Conservation (phyloP, 2,797 vertebrate genomes). For the Manis javanica region DNA sequence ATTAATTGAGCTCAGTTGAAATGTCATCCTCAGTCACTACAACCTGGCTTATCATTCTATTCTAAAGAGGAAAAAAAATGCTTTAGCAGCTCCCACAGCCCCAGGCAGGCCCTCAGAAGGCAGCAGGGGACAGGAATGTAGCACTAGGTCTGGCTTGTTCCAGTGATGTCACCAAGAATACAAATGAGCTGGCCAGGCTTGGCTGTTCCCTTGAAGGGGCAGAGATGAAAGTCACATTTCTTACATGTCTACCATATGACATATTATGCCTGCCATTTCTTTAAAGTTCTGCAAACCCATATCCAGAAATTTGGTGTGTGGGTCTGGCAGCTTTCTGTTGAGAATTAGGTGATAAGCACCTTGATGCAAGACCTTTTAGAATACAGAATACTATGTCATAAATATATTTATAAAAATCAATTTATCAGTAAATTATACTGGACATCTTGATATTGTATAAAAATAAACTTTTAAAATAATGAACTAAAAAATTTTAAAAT, state of each 20-base stretch:
- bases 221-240: neutral
- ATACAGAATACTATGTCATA: neutral
- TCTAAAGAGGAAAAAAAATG: constrained; percentile 44
- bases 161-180: neutral
- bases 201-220: neutral
- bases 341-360: neutral
- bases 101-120: neutral
- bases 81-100: neutral
- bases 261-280: neutral
- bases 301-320: neutral
- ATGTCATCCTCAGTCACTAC: constrained; percentile 27
- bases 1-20: neutral
- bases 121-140: neutral
- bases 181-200: neutral
- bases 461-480: constrained; percentile 24
- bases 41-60: neutral
- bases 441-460: neutral
- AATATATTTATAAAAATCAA: constrained; percentile 4
- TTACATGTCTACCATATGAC: neutral
- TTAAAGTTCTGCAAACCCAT: neutral
- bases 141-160: neutral
- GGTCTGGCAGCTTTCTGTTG: neutral
- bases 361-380: neutral
- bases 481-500: neutral
- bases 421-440: neutral